Evolutionary conservation across 2,888 invertebrate species (phyloP).

Genomic region (Caprella mutica): DNA sequence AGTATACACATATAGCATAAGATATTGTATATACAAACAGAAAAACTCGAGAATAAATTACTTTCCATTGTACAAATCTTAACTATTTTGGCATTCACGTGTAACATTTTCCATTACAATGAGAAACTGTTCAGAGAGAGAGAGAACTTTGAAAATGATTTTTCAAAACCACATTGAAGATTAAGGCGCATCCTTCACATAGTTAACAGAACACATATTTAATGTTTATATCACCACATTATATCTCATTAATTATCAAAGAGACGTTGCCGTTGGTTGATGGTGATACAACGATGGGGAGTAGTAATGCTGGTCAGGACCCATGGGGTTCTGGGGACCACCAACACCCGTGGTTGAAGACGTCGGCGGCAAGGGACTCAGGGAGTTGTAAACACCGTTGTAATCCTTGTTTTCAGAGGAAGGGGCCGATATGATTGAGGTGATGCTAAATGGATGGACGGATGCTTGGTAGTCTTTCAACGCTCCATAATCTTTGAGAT

Average conservation of each 20-base stretch:
- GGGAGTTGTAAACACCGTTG: constrained; percentile 20
- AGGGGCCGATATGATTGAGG: constrained; percentile 30
- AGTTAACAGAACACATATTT: constrained; percentile 9
- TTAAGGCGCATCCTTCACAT: constrained; percentile 12
- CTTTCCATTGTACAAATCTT: too few relatives aligned
- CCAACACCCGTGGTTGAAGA: constrained; percentile 11
- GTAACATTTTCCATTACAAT: too few relatives aligned
- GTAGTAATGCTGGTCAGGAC: constrained; percentile 21
- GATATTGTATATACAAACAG: constrained; percentile 3
- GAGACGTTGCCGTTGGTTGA: constrained; percentile 19
- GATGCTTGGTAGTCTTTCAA: constrained; percentile 31
- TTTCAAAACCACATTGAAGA: constrained; percentile 1
- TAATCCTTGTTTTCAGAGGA: constrained; percentile 23
- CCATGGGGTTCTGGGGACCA: constrained; percentile 16
- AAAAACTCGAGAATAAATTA: constrained; percentile 11
- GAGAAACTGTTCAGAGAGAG: too few relatives aligned
- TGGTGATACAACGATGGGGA: constrained; percentile 28
- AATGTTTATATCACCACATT: constrained; percentile 9
- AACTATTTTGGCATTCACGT: too few relatives aligned
- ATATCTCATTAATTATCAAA: constrained; percentile 20
- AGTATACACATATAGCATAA: constrained; percentile 2
- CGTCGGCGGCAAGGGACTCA: constrained; percentile 26
- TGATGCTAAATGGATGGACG: constrained; percentile 31
- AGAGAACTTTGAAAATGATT: too few relatives aligned
- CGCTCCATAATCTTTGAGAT: constrained; percentile 26